Conservation (phyloP, 2,113 vertebrate genomes). For the Danionella cerebrum region DNA sequence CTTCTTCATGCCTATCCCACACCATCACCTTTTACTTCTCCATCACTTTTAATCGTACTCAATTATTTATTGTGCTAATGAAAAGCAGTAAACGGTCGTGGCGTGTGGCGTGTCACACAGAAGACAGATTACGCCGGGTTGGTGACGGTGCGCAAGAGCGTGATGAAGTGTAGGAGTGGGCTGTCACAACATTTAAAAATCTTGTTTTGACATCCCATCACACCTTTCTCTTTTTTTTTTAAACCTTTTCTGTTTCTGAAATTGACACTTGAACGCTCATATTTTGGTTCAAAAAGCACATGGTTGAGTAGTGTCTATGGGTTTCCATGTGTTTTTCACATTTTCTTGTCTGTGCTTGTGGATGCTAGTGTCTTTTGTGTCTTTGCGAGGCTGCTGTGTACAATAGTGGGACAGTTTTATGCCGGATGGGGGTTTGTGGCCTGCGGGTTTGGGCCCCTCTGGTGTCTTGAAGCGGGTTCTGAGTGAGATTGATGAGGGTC, state of each 20-base stretch:
- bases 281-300: too few relatives aligned
- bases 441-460: slow-evolving; percentile 49
- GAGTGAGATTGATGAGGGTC: slow-evolving; percentile 72
- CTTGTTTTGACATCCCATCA: slow-evolving; percentile 2
- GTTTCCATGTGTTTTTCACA: neutral
- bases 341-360: slow-evolving; percentile 4
- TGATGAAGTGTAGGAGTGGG: slow-evolving; percentile 1
- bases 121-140: slow-evolving; percentile 25
- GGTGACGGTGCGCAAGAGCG: neutral
- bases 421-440: slow-evolving; percentile 31
- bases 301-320: neutral
- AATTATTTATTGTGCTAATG: slow-evolving; percentile 12
- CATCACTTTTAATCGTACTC: slow-evolving; percentile 3
- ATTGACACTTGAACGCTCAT: neutral
- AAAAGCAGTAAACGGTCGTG: slow-evolving; percentile 19
- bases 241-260: neutral
- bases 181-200: slow-evolving; percentile 5
- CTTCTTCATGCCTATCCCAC: neutral
- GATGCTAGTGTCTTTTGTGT: slow-evolving; percentile 25
- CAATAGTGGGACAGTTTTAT: slow-evolving; percentile 37
- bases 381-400: slow-evolving; percentile 40
- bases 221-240: neutral
- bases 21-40: neutral
- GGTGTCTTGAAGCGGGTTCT: slow-evolving; percentile 62
- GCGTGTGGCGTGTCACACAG: slow-evolving; percentile 18